Percentiles rank a stretch among this genome's conserved stretches.
These are phyloP conservation scores for Olivierus martensii DNA, from an alignment of 1,140 invertebrate species.

Conservation along the genomic window DNA sequence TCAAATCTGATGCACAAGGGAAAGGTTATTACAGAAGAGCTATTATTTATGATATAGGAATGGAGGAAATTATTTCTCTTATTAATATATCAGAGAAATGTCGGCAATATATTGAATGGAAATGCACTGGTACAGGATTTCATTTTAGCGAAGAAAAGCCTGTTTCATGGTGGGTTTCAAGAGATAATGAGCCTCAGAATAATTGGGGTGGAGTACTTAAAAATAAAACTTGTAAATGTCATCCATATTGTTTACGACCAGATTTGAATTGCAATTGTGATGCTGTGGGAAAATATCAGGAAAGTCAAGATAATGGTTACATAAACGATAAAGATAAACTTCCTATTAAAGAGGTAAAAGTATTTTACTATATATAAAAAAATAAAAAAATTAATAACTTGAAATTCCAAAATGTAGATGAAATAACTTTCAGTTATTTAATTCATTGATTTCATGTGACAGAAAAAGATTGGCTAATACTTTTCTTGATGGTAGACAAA, in stretches of 20 bases:
- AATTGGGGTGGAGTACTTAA: slow-evolving; percentile 15
- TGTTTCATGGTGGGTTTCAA: slow-evolving; percentile 17
- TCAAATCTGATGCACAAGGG: slow-evolving; percentile 11
- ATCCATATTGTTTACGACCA: slow-evolving; percentile 1
- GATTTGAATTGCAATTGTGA: slow-evolving; percentile 20
- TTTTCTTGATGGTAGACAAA: too few species aligned
- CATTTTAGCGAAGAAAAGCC: slow-evolving; percentile 17
- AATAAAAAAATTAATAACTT: too few species aligned
- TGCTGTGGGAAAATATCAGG: slow-evolving; percentile 8
- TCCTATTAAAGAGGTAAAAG: slow-evolving; percentile 15
- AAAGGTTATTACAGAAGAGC: slow-evolving; percentile 15
- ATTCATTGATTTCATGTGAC: too few species aligned
- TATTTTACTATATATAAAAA: too few species aligned
- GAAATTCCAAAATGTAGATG: too few species aligned
- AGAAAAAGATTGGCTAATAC: too few species aligned
- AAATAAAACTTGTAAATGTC: slow-evolving; percentile 16
- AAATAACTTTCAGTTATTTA: too few species aligned
- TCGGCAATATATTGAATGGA: slow-evolving; percentile 19
- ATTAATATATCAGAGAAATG: slow-evolving; percentile 17
- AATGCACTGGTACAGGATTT: slow-evolving; percentile 20
- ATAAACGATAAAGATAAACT: slow-evolving; percentile 12
- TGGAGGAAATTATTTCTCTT: slow-evolving; percentile 15
- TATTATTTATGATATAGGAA: slow-evolving; percentile 16
- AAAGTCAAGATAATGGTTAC: slow-evolving; percentile 18
- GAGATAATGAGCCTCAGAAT: slow-evolving; percentile 13